phyloP scores from a whole-genome alignment of 2,888 invertebrate genomes.

The Torymus aiolomorphi region DNA sequence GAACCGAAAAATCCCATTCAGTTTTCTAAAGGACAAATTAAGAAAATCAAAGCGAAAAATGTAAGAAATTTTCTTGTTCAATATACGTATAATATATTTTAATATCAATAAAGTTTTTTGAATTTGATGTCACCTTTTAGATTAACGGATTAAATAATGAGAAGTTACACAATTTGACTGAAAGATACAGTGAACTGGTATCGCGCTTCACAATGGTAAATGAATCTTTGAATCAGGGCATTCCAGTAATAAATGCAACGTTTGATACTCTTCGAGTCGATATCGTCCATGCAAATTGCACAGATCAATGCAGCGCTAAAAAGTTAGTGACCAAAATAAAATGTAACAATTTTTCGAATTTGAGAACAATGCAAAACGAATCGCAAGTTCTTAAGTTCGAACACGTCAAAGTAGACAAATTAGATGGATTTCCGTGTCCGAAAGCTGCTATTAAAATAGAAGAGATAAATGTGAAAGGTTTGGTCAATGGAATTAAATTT shows the following conservation, averaged over 20 bases:
- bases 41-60: constrained; percentile 21
- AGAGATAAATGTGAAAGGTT: constrained; percentile 75
- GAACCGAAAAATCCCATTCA: background rate
- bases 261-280: constrained; percentile 58
- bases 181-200: constrained; percentile 56
- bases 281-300: constrained; percentile 61
- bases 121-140: constrained; percentile 53
- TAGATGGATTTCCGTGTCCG: constrained; percentile 64
- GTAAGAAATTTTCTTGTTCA: constrained; percentile 10
- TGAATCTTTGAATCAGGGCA: constrained; percentile 48
- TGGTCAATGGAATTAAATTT: constrained; percentile 77
- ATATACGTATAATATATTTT: background rate
- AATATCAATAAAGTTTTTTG: background rate
- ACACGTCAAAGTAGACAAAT: constrained; percentile 65
- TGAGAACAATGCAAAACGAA: constrained; percentile 51
- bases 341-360: constrained; percentile 52
- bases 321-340: constrained; percentile 54
- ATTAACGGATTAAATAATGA: constrained; percentile 60
- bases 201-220: constrained; percentile 54
- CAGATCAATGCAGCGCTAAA: constrained; percentile 58
- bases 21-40: constrained; percentile 4
- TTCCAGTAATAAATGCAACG: constrained; percentile 47
- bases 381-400: constrained; percentile 66
- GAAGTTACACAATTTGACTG: constrained; percentile 55
- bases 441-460: constrained; percentile 71